A percentile compares a stretch with the other conserved stretches of the same genome.
These are phyloP conservation scores for Tragelaphus buxtoni DNA, from an alignment of 2,113 vertebrate genomes.

Conservation along the genomic window DNA sequence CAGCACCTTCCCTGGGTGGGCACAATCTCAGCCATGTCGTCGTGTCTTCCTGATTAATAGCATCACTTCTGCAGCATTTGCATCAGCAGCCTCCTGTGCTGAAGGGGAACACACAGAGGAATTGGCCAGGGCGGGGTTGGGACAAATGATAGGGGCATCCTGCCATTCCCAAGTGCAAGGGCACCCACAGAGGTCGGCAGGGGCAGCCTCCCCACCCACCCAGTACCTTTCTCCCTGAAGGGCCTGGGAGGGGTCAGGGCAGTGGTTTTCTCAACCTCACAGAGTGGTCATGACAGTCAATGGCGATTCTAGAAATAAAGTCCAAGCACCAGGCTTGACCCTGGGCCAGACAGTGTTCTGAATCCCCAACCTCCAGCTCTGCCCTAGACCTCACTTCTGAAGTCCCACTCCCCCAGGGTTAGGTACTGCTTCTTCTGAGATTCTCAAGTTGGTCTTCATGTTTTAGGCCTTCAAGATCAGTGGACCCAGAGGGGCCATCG, in stretches of 20 bases:
- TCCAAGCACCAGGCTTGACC: background rate
- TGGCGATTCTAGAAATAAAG: background rate
- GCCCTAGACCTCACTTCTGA: background rate
- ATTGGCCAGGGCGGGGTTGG: background rate
- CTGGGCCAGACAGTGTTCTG: background rate
- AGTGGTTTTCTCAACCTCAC: background rate
- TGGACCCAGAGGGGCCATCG: background rate
- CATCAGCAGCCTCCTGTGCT: conserved; percentile 41
- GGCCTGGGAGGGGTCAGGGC: background rate
- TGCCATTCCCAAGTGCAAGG: background rate
- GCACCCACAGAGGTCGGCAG: background rate
- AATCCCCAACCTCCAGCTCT: background rate
- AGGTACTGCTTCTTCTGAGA: background rate
- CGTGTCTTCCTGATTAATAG: background rate
- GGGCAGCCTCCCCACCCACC: background rate
- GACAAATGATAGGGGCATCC: background rate
- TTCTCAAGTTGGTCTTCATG: background rate
- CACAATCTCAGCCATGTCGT: background rate
- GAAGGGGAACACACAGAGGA: conserved; percentile 1
- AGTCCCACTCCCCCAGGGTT: background rate
- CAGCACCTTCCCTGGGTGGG: background rate
- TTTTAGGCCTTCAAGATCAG: background rate
- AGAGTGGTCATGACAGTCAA: background rate
- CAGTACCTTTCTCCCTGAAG: background rate
- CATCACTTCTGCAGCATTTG: background rate